Conservation (phyloP, 37 sponge, comb jelly and placozoan species). For the Spongilla lacustris region DNA sequence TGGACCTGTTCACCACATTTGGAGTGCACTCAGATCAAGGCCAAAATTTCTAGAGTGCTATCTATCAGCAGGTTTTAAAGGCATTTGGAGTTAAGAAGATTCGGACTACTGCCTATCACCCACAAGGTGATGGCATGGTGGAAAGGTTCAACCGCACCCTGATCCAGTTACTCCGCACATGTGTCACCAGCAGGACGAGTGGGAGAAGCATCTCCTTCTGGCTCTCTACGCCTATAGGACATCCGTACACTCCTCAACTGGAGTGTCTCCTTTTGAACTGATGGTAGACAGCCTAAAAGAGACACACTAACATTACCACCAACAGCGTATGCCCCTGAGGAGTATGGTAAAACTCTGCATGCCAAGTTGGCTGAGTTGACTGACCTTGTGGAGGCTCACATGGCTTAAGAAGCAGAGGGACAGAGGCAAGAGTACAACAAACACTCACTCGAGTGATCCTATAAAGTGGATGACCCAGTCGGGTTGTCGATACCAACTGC, state of each 20-base stretch:
- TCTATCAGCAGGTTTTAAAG: conserved; percentile 16
- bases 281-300: conserved; percentile 43
- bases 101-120: conserved; percentile 45
- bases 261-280: conserved; percentile 46
- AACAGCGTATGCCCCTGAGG: no score
- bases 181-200: conserved; percentile 44
- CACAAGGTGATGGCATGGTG: conserved; percentile 71
- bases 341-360: conserved; percentile 5
- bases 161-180: conserved; percentile 47
- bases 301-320: no score
- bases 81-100: conserved; percentile 52
- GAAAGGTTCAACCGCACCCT: conserved; percentile 52
- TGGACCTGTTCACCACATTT: conserved; percentile 19
- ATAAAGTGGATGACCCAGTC: conserved; percentile 55
- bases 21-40: conserved; percentile 68
- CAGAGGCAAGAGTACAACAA: conserved; percentile 35
- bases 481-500: conserved; percentile 67
- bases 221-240: conserved; percentile 54
- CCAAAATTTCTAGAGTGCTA: conserved; percentile 48
- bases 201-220: conserved; percentile 64
- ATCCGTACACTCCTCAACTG: conserved; percentile 45
- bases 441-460: background rate
- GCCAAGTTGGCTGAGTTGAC: conserved; percentile 35
- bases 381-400: conserved; percentile 41
- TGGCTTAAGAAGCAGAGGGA: conserved; percentile 8